Evolutionary conservation across 2,113 vertebrate species (phyloP).

Genomic region (Alexandromys fortis): DNA sequence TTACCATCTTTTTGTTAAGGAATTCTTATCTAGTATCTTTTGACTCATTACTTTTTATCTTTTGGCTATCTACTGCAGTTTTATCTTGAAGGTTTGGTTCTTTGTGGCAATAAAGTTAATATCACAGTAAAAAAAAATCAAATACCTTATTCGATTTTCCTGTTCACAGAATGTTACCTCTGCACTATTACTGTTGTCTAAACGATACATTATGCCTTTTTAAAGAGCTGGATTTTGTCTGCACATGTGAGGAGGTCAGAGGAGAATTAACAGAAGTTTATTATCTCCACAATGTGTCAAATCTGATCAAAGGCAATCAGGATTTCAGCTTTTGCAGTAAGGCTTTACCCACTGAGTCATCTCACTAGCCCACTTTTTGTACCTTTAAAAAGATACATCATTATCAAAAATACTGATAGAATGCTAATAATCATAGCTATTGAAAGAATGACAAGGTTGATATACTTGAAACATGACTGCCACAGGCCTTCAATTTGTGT

Average conservation of each 20-base stretch:
- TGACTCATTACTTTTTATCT: background rate
- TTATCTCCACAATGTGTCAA: background rate
- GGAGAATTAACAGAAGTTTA: background rate
- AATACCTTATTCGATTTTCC: background rate
- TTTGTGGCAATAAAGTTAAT: background rate
- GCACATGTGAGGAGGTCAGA: background rate
- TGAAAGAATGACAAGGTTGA: background rate
- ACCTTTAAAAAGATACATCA: background rate
- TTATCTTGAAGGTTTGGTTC: background rate
- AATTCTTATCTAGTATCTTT: background rate
- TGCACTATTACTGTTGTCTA: background rate
- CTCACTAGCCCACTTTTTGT: background rate
- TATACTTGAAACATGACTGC: background rate
- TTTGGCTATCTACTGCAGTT: background rate
- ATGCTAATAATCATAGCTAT: background rate
- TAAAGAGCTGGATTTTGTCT: background rate
- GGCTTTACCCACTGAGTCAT: too few species aligned
- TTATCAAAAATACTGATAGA: background rate
- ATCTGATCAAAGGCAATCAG: background rate
- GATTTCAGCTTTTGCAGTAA: background rate
- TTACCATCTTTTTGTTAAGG: background rate
- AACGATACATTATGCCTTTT: background rate
- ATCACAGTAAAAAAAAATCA: background rate
- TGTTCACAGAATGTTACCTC: background rate
- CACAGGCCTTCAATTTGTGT: background rate